These are phyloP conservation scores for Pristiophorus japonicus DNA, from an alignment of 2,113 vertebrate species.

Conservation along the genomic window DNA sequence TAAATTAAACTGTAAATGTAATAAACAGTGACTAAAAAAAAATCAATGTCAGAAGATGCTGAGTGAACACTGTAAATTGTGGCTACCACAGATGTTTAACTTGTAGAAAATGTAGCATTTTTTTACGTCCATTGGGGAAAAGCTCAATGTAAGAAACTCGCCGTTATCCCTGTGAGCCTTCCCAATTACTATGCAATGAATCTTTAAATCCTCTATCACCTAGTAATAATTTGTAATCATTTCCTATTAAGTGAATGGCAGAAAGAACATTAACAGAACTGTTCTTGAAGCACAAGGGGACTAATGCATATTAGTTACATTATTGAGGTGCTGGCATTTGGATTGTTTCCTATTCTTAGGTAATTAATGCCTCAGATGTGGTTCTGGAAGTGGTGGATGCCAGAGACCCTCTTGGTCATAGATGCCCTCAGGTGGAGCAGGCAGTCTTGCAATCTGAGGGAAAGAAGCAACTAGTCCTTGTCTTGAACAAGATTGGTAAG, in stretches of 20 bases:
- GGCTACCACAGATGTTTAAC: not conserved
- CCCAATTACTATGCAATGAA: not conserved
- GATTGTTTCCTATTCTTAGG: slow-evolving; percentile 54
- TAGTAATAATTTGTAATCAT: not conserved
- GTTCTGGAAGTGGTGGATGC: slow-evolving; percentile 89
- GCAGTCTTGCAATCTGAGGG: slow-evolving; percentile 58
- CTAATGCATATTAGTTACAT: not conserved
- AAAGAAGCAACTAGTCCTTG: slow-evolving; percentile 74
- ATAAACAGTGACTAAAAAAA: no score
- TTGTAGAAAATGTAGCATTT: not conserved
- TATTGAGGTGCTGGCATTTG: not conserved
- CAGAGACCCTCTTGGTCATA: slow-evolving; percentile 82
- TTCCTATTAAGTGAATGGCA: not conserved
- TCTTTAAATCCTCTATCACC: not conserved
- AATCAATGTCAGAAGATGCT: no score
- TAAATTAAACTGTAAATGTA: not conserved
- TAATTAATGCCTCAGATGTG: slow-evolving; percentile 79
- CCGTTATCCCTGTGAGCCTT: no score
- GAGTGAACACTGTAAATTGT: not conserved
- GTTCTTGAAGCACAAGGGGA: not conserved
- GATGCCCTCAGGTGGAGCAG: slow-evolving; percentile 84
- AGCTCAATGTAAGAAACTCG: not conserved
- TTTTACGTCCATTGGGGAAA: not conserved
- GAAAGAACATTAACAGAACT: not conserved
- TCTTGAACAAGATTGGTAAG: slow-evolving; percentile 90